Conservation (phyloP, 2,888 invertebrate species). For the Stictocephala bisonia region DNA sequence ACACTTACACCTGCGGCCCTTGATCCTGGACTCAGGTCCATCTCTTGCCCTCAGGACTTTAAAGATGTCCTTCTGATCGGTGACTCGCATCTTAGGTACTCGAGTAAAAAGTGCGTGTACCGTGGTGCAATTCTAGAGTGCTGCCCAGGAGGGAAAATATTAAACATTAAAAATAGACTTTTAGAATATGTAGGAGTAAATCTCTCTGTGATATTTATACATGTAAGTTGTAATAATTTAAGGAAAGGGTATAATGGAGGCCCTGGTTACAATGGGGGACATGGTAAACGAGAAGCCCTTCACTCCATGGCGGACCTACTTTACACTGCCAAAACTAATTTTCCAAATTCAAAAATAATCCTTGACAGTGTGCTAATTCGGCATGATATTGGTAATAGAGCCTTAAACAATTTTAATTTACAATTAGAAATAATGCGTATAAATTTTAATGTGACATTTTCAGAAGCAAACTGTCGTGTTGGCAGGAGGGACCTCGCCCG, state of each 20-base stretch:
- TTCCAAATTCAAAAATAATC: slow-evolving; percentile 9
- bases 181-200: not conserved
- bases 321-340: slow-evolving; percentile 14
- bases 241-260: slow-evolving; percentile 5
- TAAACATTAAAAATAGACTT: not conserved
- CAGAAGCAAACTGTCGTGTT: slow-evolving; percentile 6
- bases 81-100: slow-evolving; percentile 5
- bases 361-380: slow-evolving; percentile 1
- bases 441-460: not conserved
- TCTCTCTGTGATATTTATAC: not conserved
- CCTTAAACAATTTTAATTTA: not conserved
- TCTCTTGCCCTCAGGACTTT: too few relatives aligned
- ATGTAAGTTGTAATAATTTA: slow-evolving; percentile 15
- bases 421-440: slow-evolving; percentile 7
- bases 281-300: slow-evolving; percentile 7
- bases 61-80: not conserved
- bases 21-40: too few relatives aligned
- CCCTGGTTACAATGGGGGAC: slow-evolving; percentile 21
- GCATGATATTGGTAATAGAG: slow-evolving; percentile 5
- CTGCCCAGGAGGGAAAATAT: not conserved
- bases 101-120: not conserved
- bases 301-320: slow-evolving; percentile 17
- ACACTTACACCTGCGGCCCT: too few relatives aligned
- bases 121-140: slow-evolving; percentile 8
- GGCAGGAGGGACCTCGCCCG: too few relatives aligned